Base-by-base conservation (phyloP, 1,140 invertebrate species). In the Pygmarrhopalites habei region DNA sequence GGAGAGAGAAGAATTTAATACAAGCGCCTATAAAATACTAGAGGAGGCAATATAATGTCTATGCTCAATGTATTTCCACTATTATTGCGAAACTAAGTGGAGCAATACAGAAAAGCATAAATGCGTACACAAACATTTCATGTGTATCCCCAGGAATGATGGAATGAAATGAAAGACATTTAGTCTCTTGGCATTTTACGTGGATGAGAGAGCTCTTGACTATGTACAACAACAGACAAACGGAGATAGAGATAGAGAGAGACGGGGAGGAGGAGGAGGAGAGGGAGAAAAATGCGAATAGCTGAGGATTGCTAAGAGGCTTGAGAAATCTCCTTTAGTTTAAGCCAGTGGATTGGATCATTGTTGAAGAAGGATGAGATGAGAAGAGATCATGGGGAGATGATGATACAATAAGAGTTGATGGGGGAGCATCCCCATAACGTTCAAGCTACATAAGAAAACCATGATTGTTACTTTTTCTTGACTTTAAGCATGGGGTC, bases 341-440 rank as follows among this genome's bases (percentile, higher is more conserved):
- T n/a, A n/a, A 59, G 46, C 29, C 44, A 59, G 43, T 52, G 23
- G 23, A 26, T 29, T 29, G 49, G 3, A 52, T 52, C 49, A 52
- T 52, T 52, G 49, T 52, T 52, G 23, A 47, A 62, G 30, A 43
- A n/a, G 56, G 62, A 58, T 58, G 56, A 64, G 56, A 64, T 64
- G 62, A 64, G 62, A 47, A 64, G 57, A 52, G 53, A 57, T 66
- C 59, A 62, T 66, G 64, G 64, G 59, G 58, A 62, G 66, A 64
- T 64, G 62, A 68, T 60, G 66, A 62, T 60, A 68, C 66, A 68
- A 68, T 68, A 68, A 65, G 53, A 65, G 46, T 53, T 57, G 59
- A 68, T 68, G 62, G 62, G 28, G 21, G 26, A 47, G 49, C 58
- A 65, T 65, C 47, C n/a, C 56, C 64, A 65, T 55, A 49, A 55